Conservation (phyloP, 2,888 invertebrate species). For the Dioctria rufipes region DNA sequence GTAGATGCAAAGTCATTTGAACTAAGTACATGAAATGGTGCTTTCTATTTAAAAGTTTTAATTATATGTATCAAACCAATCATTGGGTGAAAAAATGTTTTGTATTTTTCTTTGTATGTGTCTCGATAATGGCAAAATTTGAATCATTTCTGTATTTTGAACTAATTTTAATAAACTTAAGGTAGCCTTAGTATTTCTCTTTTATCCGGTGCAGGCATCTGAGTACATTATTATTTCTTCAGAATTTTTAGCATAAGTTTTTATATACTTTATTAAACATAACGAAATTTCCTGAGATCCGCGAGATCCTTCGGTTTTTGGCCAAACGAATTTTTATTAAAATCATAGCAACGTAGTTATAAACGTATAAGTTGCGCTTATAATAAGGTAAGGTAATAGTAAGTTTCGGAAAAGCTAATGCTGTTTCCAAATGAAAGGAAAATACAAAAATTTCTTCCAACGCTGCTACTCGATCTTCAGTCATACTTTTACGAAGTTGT, state of each 20-base stretch:
- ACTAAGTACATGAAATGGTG: conserved; percentile 56
- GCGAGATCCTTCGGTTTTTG: conserved; percentile 16
- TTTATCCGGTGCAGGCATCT: conserved; percentile 42
- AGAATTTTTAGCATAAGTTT: not conserved
- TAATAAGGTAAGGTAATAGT: conserved; percentile 12
- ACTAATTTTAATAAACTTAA: conserved; percentile 37
- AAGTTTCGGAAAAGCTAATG: conserved; percentile 16
- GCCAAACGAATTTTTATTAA: not conserved
- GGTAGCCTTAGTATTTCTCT: conserved; percentile 43
- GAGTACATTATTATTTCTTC: conserved; percentile 35
- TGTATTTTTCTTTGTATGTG: conserved; percentile 53
- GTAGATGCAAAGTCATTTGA: conserved; percentile 34
- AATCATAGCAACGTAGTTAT: not conserved
- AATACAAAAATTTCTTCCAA: too few species aligned
- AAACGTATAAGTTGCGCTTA: too few species aligned
- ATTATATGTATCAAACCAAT: conserved; percentile 54
- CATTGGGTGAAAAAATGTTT: conserved; percentile 56
- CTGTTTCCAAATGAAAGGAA: conserved; percentile 6
- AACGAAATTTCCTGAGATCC: conserved; percentile 28
- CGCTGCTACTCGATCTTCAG: too few species aligned
- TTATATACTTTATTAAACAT: conserved; percentile 4
- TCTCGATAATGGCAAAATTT: conserved; percentile 54
- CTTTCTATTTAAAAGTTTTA: conserved; percentile 58
- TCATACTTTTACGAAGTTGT: too few species aligned
- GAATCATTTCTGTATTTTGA: conserved; percentile 45